Base-by-base conservation (phyloP, 2,888 invertebrate species). In the Chesias legatella region DNA sequence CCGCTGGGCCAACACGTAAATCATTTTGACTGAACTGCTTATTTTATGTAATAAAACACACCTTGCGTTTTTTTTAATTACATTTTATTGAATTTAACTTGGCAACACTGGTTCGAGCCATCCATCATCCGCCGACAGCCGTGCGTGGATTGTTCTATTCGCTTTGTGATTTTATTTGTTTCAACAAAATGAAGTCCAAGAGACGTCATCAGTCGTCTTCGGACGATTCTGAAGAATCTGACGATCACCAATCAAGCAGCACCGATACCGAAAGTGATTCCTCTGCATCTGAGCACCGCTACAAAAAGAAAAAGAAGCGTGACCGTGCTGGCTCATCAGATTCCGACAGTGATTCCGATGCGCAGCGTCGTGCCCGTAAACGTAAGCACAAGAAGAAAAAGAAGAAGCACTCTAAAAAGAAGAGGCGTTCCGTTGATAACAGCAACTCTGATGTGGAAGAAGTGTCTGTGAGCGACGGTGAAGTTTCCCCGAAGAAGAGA, bases 301-400 rank as follows among this genome's bases (percentile, higher is more conserved):
- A 83, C 50, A 84, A 80, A 58, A 88, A 86, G 58, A 88, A 88
- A 68, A 78, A 73, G 47, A 85, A 85, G 65, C 85, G 79, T 62
- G 82, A 44, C 23, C 44, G 39, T 39, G 13, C 64, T 27, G 77
- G 80, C 33, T 79, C 81, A 41, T 80, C 86, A 8, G 78, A 79
- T 36, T 83, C 85, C 6, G 86, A 84, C 10, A 83, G 82, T 38
- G 79, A 80, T 42, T 79, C 81, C 0, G 83, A 81, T 32, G 79
- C 73, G 10, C 80, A 79, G 37, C 80, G 76, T 44, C 80, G 81
- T 10, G 58, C 72, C 3, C 88, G 88, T 50, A 88, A 85, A 65
- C 81, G 86, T 10, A 89, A 88, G 53, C 88, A 88, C 42, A 88
- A 88, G 70, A 88, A 88, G 55, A 89, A 89, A 69, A 89, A 88